phyloP scores from a whole-genome alignment of 2,113 vertebrate species.

The Halichoeres trimaculatus region DNA sequence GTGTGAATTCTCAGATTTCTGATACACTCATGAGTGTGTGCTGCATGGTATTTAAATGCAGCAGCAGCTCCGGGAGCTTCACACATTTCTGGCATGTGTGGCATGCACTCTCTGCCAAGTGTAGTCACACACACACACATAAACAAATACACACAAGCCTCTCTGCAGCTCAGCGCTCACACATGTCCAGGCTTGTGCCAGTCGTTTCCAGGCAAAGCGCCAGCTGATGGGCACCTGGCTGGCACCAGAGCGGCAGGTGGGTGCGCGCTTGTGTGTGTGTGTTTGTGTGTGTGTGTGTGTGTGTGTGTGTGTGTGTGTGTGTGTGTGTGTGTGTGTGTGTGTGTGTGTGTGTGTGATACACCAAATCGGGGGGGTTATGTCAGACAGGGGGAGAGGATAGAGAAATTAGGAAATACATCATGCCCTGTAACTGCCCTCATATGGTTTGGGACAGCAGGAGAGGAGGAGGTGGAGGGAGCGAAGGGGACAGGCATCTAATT shows the following conservation, averaged over 20 bases:
- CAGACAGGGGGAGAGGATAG: not conserved
- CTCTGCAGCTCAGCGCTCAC: constrained; percentile 33
- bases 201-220: constrained; percentile 56
- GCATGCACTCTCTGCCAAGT: constrained; percentile 10
- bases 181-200: constrained; percentile 49
- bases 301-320: not conserved
- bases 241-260: constrained; percentile 50
- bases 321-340: no score
- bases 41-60: constrained; percentile 55
- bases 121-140: not conserved
- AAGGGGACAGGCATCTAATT: constrained; percentile 10
- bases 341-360: constrained; percentile 17
- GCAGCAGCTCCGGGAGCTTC: constrained; percentile 50
- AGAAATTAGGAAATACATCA: constrained; percentile 25
- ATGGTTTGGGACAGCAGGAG: constrained; percentile 33
- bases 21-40: constrained; percentile 31
- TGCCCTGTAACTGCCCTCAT: constrained; percentile 45
- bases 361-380: constrained; percentile 12
- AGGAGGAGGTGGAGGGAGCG: constrained; percentile 2
- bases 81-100: constrained; percentile 67
- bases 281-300: constrained; percentile 7
- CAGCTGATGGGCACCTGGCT: constrained; percentile 63
- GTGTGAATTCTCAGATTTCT: not conserved
- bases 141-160: constrained; percentile 23
- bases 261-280: constrained; percentile 23